phyloP scores from a whole-genome alignment of 2,888 invertebrate genomes.

The Pachycephus smyrnensis region DNA sequence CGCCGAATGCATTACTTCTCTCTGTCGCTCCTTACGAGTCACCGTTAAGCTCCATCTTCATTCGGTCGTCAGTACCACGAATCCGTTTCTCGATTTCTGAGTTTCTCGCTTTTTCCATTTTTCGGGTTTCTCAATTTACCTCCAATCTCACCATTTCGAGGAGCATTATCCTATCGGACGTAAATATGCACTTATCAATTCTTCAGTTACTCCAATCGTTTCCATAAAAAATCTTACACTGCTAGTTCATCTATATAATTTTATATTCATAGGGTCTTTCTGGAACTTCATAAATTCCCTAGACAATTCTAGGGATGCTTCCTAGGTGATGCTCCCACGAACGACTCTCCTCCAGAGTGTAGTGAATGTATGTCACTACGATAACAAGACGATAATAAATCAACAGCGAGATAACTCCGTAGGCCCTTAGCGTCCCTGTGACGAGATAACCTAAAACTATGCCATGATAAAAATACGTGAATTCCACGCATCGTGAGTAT shows the following conservation, averaged over 20 bases:
- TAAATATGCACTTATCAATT: not conserved
- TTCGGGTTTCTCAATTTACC: not conserved
- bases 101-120: not conserved
- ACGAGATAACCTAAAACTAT: constrained; percentile 25
- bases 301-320: not conserved
- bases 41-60: not conserved
- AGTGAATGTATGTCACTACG: constrained; percentile 22
- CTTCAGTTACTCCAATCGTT: not conserved
- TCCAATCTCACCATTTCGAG: not conserved
- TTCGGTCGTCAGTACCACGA: not conserved
- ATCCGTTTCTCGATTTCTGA: not conserved
- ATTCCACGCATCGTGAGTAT: not conserved
- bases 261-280: not conserved
- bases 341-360: not conserved
- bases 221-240: not conserved
- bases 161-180: not conserved
- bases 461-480: constrained; percentile 24
- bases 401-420: constrained; percentile 22
- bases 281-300: not conserved
- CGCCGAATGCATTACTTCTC: constrained; percentile 18
- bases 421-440: constrained; percentile 27
- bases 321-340: not conserved
- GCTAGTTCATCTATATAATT: not conserved
- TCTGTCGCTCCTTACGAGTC: constrained; percentile 14
- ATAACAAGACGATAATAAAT: constrained; percentile 24